Percentiles rank a stretch among this genome's conserved stretches.
These are phyloP conservation scores for Plestiodon gilberti DNA, from an alignment of 2,113 vertebrate species.

Conservation along the genomic window DNA sequence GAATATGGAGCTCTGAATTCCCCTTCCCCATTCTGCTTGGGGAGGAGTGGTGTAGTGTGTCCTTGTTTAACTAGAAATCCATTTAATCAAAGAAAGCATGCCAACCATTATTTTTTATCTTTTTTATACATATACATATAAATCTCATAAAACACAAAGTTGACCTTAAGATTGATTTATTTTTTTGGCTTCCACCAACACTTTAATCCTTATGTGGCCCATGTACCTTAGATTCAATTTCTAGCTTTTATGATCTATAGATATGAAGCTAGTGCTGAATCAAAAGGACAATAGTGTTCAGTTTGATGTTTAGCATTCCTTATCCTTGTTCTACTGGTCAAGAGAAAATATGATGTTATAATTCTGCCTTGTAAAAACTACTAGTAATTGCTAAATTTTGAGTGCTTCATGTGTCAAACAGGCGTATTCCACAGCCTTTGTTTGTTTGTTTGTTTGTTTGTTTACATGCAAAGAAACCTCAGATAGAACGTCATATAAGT, in stretches of 20 bases:
- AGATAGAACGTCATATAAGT: constrained; percentile 79
- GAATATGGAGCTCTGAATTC: background rate
- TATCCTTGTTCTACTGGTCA: background rate
- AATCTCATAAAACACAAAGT: background rate
- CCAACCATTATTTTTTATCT: background rate
- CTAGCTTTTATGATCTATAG: background rate
- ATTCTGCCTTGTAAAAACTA: background rate
- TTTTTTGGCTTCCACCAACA: background rate
- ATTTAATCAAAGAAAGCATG: background rate
- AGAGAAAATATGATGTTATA: background rate
- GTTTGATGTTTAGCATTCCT: background rate
- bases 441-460: constrained; percentile 14
- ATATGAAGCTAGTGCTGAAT: background rate
- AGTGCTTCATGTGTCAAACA: background rate
- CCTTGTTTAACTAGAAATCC: background rate
- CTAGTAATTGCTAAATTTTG: background rate
- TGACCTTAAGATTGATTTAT: background rate
- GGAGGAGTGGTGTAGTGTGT: background rate
- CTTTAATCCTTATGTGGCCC: background rate
- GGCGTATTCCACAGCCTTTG: background rate
- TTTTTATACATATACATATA: no score
- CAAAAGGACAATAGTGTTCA: background rate
- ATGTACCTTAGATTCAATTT: background rate
- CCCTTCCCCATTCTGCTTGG: no score
- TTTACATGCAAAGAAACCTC: constrained; percentile 61